Evolutionary conservation across 1,140 invertebrate species (phyloP).

Genomic region (Myzus persicae): DNA sequence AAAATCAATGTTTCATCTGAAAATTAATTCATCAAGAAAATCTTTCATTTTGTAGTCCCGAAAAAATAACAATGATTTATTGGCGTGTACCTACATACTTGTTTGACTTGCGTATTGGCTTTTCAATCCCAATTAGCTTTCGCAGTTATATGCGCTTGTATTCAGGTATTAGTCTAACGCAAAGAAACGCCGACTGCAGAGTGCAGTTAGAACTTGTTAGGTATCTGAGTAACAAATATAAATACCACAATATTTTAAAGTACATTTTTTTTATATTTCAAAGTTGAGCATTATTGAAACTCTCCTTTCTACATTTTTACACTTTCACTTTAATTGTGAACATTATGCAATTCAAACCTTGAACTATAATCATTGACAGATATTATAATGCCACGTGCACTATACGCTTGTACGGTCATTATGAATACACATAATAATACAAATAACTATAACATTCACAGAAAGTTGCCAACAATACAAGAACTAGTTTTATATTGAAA

Average conservation of each 20-base stretch:
- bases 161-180: not conserved
- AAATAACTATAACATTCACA: not conserved
- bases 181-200: not conserved
- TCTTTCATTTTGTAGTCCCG: not conserved
- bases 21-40: not conserved
- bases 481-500: not conserved
- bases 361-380: conserved; percentile 45
- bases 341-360: conserved; percentile 56
- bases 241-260: not conserved
- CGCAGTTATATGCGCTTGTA: not conserved
- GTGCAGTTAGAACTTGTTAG: not conserved
- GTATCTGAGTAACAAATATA: not conserved
- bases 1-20: not conserved
- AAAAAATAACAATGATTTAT: not conserved
- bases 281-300: conserved; percentile 18
- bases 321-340: conserved; percentile 56
- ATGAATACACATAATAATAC: not conserved
- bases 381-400: conserved; percentile 8
- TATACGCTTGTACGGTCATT: not conserved
- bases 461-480: not conserved
- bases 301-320: conserved; percentile 37
- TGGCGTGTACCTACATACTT: not conserved
- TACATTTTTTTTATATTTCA: not conserved
- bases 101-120: not conserved
- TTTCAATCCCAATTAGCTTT: not conserved